These are phyloP conservation scores for Heterodera schachtii DNA, from an alignment of 1,140 invertebrate genomes.

Conservation along the genomic window DNA sequence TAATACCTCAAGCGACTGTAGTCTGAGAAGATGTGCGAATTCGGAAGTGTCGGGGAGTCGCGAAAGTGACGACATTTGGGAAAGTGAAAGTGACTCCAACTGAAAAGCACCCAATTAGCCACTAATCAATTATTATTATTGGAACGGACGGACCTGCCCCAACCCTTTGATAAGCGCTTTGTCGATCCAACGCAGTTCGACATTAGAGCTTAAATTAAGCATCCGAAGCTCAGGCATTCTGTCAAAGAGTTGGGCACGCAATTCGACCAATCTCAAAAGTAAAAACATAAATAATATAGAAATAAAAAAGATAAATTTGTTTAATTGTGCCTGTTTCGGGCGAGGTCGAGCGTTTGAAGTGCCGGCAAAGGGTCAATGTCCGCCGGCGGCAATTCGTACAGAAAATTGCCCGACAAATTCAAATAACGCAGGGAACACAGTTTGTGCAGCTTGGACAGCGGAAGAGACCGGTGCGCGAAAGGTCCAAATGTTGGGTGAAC, in stretches of 20 bases:
- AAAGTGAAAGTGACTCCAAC: conserved; percentile 38
- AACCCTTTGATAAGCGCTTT: conserved; percentile 39
- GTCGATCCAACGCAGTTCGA: conserved; percentile 28
- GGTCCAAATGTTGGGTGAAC: conserved; percentile 36
- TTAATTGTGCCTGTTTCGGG: conserved; percentile 8
- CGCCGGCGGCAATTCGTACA: conserved; percentile 11
- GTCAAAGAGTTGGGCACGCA: conserved; percentile 21
- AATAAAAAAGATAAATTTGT: background rate
- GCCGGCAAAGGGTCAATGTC: conserved; percentile 5
- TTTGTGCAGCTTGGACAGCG: conserved; percentile 41
- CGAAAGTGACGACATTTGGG: conserved; percentile 35
- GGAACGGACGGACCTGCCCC: conserved; percentile 21
- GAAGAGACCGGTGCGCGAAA: conserved; percentile 52
- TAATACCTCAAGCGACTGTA: conserved; percentile 2
- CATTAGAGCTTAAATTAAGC: conserved; percentile 47
- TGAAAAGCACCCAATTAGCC: conserved; percentile 10
- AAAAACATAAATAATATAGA: background rate
- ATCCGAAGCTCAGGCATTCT: conserved; percentile 23
- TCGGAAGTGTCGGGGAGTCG: conserved; percentile 29
- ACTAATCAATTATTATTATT: conserved; percentile 1
- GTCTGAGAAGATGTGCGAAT: conserved; percentile 32
- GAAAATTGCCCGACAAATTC: conserved; percentile 19
- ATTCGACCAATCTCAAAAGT: conserved; percentile 12
- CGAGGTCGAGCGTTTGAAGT: conserved; percentile 14
- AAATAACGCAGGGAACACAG: conserved; percentile 6